Evolutionary conservation across 35 echinoderm and acorn worm genomes (phyloP).

Genomic region (Apostichopus parvimensis): DNA sequence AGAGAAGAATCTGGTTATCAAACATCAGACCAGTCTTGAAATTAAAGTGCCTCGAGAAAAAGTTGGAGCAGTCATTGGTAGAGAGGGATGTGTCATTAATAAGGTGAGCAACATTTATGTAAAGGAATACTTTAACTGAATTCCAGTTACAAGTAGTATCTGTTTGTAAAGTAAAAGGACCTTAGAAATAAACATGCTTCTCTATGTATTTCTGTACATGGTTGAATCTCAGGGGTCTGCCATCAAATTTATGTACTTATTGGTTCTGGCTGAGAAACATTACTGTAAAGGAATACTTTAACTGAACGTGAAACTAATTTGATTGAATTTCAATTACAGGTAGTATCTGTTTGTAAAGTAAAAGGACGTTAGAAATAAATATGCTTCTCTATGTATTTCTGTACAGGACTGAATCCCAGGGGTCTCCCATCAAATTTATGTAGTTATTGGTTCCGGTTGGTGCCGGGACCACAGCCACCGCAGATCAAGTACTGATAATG

Average conservation of each 20-base stretch:
- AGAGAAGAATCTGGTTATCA: slow-evolving; percentile 65
- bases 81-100: slow-evolving; percentile 73
- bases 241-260: neutral
- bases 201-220: neutral
- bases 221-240: neutral
- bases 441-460: too few species aligned
- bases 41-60: slow-evolving; percentile 69
- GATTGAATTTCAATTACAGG: too few species aligned
- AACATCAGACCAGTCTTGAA: slow-evolving; percentile 68
- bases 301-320: neutral
- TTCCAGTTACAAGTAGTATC: too few species aligned
- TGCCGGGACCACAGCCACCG: too few species aligned
- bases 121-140: neutral
- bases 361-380: too few species aligned
- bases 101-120: slow-evolving; percentile 53
- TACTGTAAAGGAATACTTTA: neutral
- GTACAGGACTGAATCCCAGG: neutral
- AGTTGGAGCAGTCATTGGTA: slow-evolving; percentile 81
- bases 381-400: neutral
- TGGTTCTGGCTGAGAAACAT: too few species aligned
- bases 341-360: too few species aligned
- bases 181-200: neutral
- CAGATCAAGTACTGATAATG: too few species aligned
- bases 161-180: too few species aligned
- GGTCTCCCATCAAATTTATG: neutral